These are phyloP conservation scores for Drosophila meridiana DNA, from an alignment of 2,888 invertebrate genomes.

Conservation along the genomic window DNA sequence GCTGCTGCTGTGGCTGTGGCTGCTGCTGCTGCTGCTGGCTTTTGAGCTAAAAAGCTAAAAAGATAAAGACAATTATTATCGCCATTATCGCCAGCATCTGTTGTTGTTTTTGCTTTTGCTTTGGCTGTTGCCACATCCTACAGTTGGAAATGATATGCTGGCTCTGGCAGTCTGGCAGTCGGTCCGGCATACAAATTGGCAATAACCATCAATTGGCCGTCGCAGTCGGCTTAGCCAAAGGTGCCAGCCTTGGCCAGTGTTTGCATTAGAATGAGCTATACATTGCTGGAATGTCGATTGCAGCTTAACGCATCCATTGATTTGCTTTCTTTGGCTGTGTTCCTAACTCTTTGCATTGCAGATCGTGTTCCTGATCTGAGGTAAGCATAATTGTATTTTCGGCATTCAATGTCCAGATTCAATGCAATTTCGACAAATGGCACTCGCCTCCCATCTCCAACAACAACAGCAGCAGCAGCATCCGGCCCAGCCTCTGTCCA, in stretches of 20 bases:
- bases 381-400: conserved; percentile 74
- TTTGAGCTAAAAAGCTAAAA: conserved; percentile 71
- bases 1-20: conserved; percentile 22
- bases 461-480: conserved; percentile 26
- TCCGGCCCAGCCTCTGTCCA: conserved; percentile 41
- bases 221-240: conserved; percentile 49
- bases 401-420: conserved; percentile 59
- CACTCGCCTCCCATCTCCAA: conserved; percentile 44
- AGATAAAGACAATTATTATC: conserved; percentile 81
- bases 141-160: conserved; percentile 72
- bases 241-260: conserved; percentile 28
- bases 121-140: conserved; percentile 47
- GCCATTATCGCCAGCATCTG: conserved; percentile 79
- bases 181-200: conserved; percentile 74
- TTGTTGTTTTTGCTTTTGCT: conserved; percentile 40
- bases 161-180: conserved; percentile 24
- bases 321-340: conserved; percentile 53
- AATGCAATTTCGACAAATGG: conserved; percentile 73
- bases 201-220: conserved; percentile 78
- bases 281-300: conserved; percentile 72
- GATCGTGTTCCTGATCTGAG: conserved; percentile 68
- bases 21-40: conserved; percentile 41
- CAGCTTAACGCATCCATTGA: conserved; percentile 64
- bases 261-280: conserved; percentile 78
- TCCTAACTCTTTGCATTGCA: conserved; percentile 35